phyloP scores from a whole-genome alignment of 2,797 vertebrate species.

The Xerus rutilus region DNA sequence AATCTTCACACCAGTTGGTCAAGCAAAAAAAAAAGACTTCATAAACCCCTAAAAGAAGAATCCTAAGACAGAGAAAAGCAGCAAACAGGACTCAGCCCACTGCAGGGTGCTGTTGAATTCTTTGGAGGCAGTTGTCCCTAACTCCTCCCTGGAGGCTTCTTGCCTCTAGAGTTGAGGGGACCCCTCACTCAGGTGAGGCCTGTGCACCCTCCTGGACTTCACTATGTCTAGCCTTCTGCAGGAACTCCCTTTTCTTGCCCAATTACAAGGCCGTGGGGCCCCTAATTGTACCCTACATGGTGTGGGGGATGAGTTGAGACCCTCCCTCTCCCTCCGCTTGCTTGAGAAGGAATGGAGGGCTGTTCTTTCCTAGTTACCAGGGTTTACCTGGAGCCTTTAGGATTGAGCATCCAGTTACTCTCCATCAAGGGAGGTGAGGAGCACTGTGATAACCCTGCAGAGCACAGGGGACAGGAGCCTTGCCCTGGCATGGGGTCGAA shows the following conservation, averaged over 20 bases:
- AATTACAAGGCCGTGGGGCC: background rate
- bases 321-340: background rate
- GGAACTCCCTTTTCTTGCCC: background rate
- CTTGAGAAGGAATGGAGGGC: background rate
- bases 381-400: background rate
- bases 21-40: background rate
- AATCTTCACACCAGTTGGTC: background rate
- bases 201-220: background rate
- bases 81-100: background rate
- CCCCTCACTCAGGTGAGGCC: background rate
- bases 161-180: background rate
- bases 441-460: too few relatives aligned
- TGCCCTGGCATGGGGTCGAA: background rate
- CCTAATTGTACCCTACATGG: background rate
- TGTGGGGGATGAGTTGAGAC: background rate
- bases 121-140: background rate
- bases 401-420: background rate
- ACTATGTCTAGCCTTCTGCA: accelerated
- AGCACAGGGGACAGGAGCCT: too few relatives aligned
- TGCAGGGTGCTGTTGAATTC: background rate
- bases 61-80: background rate
- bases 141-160: background rate
- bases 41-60: background rate
- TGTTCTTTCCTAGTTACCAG: background rate
- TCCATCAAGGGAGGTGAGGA: too few relatives aligned